phyloP scores from a whole-genome alignment of 2,113 vertebrate genomes.

The Oreotrochilus melanogaster region DNA sequence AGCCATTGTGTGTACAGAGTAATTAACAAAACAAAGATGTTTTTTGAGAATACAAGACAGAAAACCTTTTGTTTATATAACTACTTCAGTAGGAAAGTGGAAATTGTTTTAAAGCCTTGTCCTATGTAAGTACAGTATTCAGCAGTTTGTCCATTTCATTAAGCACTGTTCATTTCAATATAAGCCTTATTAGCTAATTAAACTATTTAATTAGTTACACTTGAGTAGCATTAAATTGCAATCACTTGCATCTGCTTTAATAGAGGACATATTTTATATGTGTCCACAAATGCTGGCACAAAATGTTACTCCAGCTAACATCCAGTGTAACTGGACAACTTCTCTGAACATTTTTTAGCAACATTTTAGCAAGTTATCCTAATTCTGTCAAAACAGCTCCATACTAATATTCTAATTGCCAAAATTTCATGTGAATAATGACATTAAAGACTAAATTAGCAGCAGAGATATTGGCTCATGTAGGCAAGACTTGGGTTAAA shows the following conservation, averaged over 20 bases:
- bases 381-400: neutral
- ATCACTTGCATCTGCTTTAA: conserved; percentile 48
- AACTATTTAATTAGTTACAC: conserved; percentile 64
- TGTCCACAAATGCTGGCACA: neutral
- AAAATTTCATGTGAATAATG: neutral
- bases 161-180: conserved; percentile 41
- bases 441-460: neutral
- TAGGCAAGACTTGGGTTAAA: neutral
- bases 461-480: neutral
- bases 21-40: conserved; percentile 9
- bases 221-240: conserved; percentile 56
- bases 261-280: neutral
- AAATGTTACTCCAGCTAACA: neutral
- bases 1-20: neutral
- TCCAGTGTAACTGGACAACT: neutral
- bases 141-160: conserved; percentile 56
- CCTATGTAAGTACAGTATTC: conserved; percentile 8
- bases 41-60: neutral
- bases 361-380: neutral
- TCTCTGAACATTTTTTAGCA: neutral
- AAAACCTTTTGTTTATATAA: neutral
- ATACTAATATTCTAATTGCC: conserved; percentile 15
- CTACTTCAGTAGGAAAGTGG: neutral
- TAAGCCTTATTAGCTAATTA: conserved; percentile 63
- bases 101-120: conserved; percentile 1